Conservation (phyloP, 2,113 vertebrate species). For the Prinia subflava region DNA sequence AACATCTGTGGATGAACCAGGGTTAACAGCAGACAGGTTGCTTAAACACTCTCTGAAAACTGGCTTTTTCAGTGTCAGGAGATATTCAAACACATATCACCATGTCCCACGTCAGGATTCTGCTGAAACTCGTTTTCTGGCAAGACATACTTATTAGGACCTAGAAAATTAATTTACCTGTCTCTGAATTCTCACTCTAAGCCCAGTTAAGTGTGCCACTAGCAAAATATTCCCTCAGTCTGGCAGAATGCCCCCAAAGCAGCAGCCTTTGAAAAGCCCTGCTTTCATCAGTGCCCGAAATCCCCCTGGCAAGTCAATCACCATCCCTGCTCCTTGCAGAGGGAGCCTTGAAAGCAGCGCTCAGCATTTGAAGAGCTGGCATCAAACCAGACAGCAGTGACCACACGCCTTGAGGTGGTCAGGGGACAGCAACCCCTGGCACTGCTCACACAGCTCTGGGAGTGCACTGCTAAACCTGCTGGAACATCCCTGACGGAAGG, state of each 20-base stretch:
- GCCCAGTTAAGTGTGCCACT: not conserved
- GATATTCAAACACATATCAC: slow-evolving; percentile 7
- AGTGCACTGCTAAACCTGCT: not conserved
- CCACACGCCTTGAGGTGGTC: not conserved
- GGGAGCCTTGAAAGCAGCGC: slow-evolving; percentile 21
- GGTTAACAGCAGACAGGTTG: slow-evolving; percentile 35
- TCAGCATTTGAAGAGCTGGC: not conserved
- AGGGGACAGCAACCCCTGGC: slow-evolving; percentile 9
- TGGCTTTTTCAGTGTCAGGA: not conserved
- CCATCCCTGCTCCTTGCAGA: slow-evolving; percentile 35
- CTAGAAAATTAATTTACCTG: not conserved
- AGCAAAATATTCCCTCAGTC: not conserved
- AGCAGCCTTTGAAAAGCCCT: slow-evolving; percentile 20
- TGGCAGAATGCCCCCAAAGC: not conserved
- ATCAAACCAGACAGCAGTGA: slow-evolving; percentile 39
- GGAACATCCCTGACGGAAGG: not conserved
- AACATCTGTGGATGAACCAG: not conserved
- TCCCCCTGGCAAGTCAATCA: slow-evolving; percentile 47
- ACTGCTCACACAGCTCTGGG: not conserved
- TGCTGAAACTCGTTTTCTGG: slow-evolving; percentile 32
- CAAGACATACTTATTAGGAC: not conserved
- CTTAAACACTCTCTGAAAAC: not conserved
- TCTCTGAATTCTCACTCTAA: not conserved
- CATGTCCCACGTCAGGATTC: not conserved
- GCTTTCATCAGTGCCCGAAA: slow-evolving; percentile 38